Conservation (phyloP, 2,888 invertebrate species). For the Coelopa pilipes region DNA sequence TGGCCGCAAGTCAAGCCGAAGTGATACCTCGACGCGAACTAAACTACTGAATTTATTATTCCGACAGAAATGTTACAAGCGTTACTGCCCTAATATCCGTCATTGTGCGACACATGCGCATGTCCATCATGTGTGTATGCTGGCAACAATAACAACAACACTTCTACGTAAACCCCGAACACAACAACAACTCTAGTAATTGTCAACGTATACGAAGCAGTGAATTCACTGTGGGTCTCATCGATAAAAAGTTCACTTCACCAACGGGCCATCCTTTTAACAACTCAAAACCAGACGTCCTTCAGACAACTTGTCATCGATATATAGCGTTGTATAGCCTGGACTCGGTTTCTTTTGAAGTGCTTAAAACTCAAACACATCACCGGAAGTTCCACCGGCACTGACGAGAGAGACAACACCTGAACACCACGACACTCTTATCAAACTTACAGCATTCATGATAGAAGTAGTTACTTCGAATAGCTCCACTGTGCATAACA, state of each 20-base stretch:
- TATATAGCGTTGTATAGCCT: too few species aligned
- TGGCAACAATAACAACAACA: slow-evolving; percentile 19
- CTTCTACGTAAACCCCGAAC: slow-evolving; percentile 2
- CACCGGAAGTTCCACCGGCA: too few species aligned
- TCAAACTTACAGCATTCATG: too few species aligned
- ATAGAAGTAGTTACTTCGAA: background rate
- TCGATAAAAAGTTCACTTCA: too few species aligned
- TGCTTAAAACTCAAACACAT: too few species aligned
- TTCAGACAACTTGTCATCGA: too few species aligned
- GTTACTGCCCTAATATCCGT: slow-evolving; percentile 40
- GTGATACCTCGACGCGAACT: slow-evolving; percentile 40
- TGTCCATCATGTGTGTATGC: slow-evolving; percentile 32
- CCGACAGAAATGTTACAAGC: slow-evolving; percentile 38
- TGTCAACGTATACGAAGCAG: slow-evolving; percentile 46
- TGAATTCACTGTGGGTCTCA: slow-evolving; percentile 38
- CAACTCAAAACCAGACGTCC: too few species aligned
- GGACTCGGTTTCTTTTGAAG: too few species aligned
- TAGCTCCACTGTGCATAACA: slow-evolving; percentile 1
- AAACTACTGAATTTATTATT: slow-evolving; percentile 40
- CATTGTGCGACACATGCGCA: slow-evolving; percentile 39
- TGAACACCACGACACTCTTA: too few species aligned
- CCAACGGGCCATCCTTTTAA: too few species aligned
- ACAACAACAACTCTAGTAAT: slow-evolving; percentile 39
- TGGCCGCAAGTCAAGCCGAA: slow-evolving; percentile 32
- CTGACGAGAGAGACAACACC: too few species aligned